Evolutionary conservation across 2,797 vertebrate species (phyloP), one percentile per base, ranked within the genome.

Genomic region (Chelidonichthys spinosus): DNA sequence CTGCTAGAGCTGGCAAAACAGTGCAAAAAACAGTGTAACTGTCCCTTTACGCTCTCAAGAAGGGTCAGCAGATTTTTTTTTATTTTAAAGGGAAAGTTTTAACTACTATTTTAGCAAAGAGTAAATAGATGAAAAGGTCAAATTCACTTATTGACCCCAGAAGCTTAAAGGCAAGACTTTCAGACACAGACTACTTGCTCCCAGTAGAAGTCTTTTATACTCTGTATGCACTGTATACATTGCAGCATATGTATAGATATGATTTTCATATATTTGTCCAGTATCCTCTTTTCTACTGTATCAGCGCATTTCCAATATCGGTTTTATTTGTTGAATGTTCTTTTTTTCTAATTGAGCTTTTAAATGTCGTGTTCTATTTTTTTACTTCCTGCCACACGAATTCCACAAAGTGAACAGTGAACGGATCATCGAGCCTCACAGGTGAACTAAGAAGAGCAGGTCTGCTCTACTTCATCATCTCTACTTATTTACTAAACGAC

Each of bases 211-310:
- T 77, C 37, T 88, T 92, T 89, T 88, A 74, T 89, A 90, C 74
- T 80, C 72, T 73, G 58, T 83, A 89, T 69, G 63, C 84, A 89
- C 85, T 84, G 75, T 68, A 70, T 35, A 81, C 54, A 76, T 82
- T 54, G 13, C 53, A 75, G 82, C 72, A 59, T 77, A 80, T 84
- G 72, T 87, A 88, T 78, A 83, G 63, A 85, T 77, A 76, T 82
- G 33, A 60, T 75, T 88, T 90, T 87, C 78, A 89, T 85, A 88
- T 82, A 75, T 82, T 61, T 87, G 37, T 83, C 60, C 54, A 67
- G 78, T 80, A 72, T 74, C 35, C n/a, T 78, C 7, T 92, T 89
- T 90, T 90, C 8, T 88, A 87, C 73, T 77, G 54, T 63, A 83
- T 76, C 53, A 39, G 42, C 62, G 65, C 74, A 74, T 86, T 86